phyloP scores from a whole-genome alignment of 2,797 vertebrate genomes.

The Esox masquinongy region DNA sequence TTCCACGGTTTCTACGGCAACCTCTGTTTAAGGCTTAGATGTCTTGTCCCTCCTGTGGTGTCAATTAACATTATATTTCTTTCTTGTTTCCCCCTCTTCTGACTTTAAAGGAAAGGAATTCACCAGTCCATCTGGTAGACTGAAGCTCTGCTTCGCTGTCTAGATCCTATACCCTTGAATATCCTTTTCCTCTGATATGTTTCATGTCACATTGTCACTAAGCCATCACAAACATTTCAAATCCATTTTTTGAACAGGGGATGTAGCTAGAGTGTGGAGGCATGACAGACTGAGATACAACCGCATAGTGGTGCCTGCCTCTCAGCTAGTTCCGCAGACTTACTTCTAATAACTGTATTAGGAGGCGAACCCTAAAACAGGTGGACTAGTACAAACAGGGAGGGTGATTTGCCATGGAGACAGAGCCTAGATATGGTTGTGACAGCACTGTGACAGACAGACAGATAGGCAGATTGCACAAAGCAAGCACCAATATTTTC shows the following conservation, averaged over 20 bases:
- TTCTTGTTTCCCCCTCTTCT: slow-evolving; percentile 33
- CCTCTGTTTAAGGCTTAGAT: slow-evolving; percentile 51
- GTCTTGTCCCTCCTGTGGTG: slow-evolving; percentile 38
- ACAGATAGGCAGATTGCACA: neutral
- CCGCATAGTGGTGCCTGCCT: neutral
- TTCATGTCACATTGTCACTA: neutral
- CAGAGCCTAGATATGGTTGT: neutral
- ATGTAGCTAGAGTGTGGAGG: neutral
- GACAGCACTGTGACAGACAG: neutral
- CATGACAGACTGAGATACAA: neutral
- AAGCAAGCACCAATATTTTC: neutral
- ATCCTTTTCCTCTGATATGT: neutral
- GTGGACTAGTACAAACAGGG: neutral
- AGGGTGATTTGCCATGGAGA: neutral
- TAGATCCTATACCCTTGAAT: neutral
- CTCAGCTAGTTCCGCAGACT: neutral
- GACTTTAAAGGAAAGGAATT: neutral
- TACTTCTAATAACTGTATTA: neutral
- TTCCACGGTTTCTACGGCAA: slow-evolving; percentile 69
- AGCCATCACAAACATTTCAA: neutral
- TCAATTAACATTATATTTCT: slow-evolving; percentile 33
- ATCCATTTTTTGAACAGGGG: neutral
- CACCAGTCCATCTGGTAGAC: neutral
- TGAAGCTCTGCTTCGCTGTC: neutral
- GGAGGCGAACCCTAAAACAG: neutral